Base-by-base conservation (phyloP, 2,113 vertebrate genomes). In the Kryptolebias marmoratus region DNA sequence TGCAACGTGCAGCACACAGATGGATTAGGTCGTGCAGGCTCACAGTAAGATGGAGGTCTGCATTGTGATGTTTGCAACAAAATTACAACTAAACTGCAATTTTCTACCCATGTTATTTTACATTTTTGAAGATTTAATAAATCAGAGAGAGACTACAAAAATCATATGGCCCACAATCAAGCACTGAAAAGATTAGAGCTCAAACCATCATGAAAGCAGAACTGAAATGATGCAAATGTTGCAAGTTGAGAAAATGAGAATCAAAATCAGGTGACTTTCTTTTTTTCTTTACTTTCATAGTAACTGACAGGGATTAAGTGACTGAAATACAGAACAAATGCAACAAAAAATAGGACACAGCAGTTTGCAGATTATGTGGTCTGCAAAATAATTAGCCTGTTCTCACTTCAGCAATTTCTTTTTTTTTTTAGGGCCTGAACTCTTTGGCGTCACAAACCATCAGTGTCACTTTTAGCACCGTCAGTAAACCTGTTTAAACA, bases 1-100 rank as follows among this genome's bases (percentile, higher is more conserved):
- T 88, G 88, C 85, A 92, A 92, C 88, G 84, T 83, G 79, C 86
- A 90, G 88, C 78, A 75, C 68, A 71, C 85, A 83, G 72, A 89
- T 90, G 80, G 83, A 90, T 82, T 27, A 27, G 64, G 50, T 80
- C 66, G 42, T 79, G 63, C 53, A 72, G 56, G 54, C 36, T 71
- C 79, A 87, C 71, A 83, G 79, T 63, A 85, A 79, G 48, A 71
- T 68, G 61, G 58, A 75, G 54, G 67, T 84, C 66, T 82, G 78
- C 36, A 42, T 32, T 5, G 22, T 59, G 42, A 65, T 31, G 16
- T 52, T 65, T 60, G 36, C 30, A 64, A 15, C 15, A 53, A n/a
- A 52, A 54, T 36, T 65, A 49, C 56, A n/a, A n/a, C 47, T 32
- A 63, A 70, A 8, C 49, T 50, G 31, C 13, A 39, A 31, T 48